phyloP scores from a whole-genome alignment of 2,113 vertebrate genomes.

The Upupa epops region DNA sequence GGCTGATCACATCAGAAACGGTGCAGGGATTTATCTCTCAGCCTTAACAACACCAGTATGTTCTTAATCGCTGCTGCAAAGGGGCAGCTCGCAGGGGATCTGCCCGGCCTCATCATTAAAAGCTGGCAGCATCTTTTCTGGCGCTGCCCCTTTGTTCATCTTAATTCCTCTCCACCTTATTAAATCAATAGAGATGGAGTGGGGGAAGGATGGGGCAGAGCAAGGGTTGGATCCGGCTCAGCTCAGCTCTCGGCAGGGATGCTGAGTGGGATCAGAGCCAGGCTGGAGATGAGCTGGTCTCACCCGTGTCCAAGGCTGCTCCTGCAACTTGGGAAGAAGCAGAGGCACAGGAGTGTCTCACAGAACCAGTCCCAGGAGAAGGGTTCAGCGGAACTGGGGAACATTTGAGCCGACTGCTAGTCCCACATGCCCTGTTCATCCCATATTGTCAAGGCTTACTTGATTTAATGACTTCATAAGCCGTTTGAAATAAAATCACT shows the following conservation, averaged over 20 bases:
- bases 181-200: constrained; percentile 60
- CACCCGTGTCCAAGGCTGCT: background rate
- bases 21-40: constrained; percentile 76
- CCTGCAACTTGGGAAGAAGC: background rate
- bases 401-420: accelerated
- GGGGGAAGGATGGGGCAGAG: background rate
- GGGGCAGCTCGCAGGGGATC: constrained; percentile 62
- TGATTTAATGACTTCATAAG: background rate
- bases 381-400: background rate
- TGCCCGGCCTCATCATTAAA: constrained; percentile 65
- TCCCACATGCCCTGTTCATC: accelerated
- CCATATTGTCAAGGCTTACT: accelerated
- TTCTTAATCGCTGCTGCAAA: constrained; percentile 71
- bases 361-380: accelerated
- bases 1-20: constrained; percentile 85
- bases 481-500: background rate
- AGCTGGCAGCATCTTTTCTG: constrained; percentile 68
- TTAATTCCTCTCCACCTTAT: constrained; percentile 70
- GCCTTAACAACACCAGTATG: constrained; percentile 62
- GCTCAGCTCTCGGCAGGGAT: background rate
- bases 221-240: background rate
- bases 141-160: constrained; percentile 65
- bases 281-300: background rate
- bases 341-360: background rate
- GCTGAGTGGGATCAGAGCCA: background rate